A percentile compares a stretch with the other conserved stretches of the same genome.
Evolutionary conservation across 1,140 invertebrate genomes (phyloP).

Genomic region (Drosophila trapezifrons): DNA sequence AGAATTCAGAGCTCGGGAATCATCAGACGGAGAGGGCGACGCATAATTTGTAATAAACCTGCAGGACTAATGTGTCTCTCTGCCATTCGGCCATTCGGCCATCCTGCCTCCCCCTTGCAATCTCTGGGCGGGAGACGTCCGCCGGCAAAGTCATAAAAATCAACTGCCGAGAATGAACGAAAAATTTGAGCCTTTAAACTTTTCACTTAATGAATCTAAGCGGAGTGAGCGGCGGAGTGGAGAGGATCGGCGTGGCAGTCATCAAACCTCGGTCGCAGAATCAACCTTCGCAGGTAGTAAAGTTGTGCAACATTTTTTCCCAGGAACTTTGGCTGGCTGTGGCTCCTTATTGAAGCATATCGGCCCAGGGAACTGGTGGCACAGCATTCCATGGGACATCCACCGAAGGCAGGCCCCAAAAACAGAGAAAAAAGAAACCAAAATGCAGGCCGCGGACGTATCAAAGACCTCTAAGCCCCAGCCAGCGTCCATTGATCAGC

Average conservation of each 20-base stretch:
- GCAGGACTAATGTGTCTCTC: constrained; percentile 74
- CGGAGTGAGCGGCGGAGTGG: constrained; percentile 50
- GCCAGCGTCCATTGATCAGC: constrained; percentile 70
- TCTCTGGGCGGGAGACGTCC: neutral
- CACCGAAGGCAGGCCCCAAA: constrained; percentile 55
- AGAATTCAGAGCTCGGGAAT: constrained; percentile 7
- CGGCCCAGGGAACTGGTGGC: constrained; percentile 69
- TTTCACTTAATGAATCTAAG: constrained; percentile 83
- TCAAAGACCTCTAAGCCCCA: constrained; percentile 71
- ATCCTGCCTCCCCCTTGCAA: constrained; percentile 33
- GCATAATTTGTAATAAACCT: constrained; percentile 82
- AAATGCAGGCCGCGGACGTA: constrained; percentile 73
- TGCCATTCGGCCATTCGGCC: constrained; percentile 16
- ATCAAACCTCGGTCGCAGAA: constrained; percentile 35
- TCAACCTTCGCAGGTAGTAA: constrained; percentile 67
- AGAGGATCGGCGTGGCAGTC: constrained; percentile 51
- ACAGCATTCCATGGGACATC: constrained; percentile 81
- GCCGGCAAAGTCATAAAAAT: constrained; percentile 60
- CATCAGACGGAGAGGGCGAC: constrained; percentile 52
- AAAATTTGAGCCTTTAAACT: constrained; percentile 80
- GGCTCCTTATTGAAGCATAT: constrained; percentile 76
- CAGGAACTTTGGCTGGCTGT: constrained; percentile 69
- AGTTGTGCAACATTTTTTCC: constrained; percentile 82
- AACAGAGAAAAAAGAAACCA: constrained; percentile 11
- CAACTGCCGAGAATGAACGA: constrained; percentile 66